Conservation (phyloP, 2,888 invertebrate species). For the Elgonia sp. region DNA sequence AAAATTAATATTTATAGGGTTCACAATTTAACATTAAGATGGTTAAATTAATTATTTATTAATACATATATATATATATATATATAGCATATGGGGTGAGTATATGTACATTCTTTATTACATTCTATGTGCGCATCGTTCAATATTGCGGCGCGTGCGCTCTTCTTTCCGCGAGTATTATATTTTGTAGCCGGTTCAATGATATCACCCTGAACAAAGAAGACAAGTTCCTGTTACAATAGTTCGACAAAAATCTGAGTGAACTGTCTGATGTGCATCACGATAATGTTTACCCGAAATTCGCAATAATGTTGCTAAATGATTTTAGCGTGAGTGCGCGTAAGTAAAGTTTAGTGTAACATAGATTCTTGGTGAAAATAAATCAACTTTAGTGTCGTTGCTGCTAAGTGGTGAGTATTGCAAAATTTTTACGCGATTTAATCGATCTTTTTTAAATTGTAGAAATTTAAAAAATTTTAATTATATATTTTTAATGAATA, state of each 20-base stretch:
- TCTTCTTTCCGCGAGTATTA: conserved; percentile 58
- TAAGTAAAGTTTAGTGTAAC: not conserved
- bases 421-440: conserved; percentile 3
- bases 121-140: conserved; percentile 66
- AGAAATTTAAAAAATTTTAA: too few species aligned
- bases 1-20: too few species aligned
- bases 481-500: too few species aligned
- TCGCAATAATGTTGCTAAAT: conserved; percentile 34
- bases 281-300: conserved; percentile 13
- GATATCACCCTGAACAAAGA: conserved; percentile 65
- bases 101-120: conserved; percentile 27
- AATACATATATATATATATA: not conserved
- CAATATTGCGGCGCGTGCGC: conserved; percentile 77
- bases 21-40: not conserved
- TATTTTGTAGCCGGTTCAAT: conserved; percentile 72
- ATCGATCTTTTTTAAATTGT: too few species aligned
- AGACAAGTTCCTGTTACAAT: conserved; percentile 58
- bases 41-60: conserved; percentile 57
- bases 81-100: conserved; percentile 14
- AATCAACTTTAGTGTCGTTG: conserved; percentile 5
- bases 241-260: conserved; percentile 45
- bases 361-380: not conserved
- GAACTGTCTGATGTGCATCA: not conserved
- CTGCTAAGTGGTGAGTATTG: conserved; percentile 10
- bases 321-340: not conserved